Percentiles rank a stretch among this genome's conserved stretches.
phyloP scores from a whole-genome alignment of 2,113 vertebrate genomes.

The Aegithalos caudatus region DNA sequence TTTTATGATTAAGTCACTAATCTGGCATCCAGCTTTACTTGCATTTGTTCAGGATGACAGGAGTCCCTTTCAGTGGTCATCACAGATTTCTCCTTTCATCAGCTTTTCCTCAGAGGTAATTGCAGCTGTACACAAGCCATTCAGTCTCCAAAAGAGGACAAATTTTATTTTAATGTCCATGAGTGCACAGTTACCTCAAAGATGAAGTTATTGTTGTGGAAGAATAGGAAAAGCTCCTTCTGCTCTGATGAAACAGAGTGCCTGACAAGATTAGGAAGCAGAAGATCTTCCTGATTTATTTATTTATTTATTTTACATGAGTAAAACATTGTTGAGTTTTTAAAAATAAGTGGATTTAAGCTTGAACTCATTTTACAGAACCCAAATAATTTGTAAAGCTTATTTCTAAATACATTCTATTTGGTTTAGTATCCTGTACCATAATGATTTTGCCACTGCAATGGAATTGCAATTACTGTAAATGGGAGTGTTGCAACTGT shows the following conservation, averaged over 20 bases:
- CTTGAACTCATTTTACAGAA: background rate
- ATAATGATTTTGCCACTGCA: background rate
- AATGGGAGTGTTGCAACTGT: background rate
- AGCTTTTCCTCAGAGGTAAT: conserved; percentile 52
- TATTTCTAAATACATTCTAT: background rate
- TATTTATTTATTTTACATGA: background rate
- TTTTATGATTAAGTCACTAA: conserved; percentile 56
- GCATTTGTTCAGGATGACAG: conserved; percentile 56
- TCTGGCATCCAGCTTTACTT: conserved; percentile 57
- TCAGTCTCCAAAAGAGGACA: conserved; percentile 17
- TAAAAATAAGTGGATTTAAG: background rate
- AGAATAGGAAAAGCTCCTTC: conserved; percentile 16
- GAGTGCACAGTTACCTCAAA: conserved; percentile 21
- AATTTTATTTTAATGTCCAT: conserved; percentile 50
- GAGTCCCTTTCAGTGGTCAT: conserved; percentile 42
- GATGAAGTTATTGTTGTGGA: conserved; percentile 25
- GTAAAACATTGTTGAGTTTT: background rate
- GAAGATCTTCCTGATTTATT: background rate
- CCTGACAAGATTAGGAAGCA: conserved; percentile 6
- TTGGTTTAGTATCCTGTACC: background rate
- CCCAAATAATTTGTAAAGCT: background rate
- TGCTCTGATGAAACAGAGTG: background rate
- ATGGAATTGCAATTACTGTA: background rate
- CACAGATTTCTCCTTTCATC: conserved; percentile 34
- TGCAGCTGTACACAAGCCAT: conserved; percentile 23